Percentiles rank a stretch among this genome's conserved stretches.
These are phyloP conservation scores for Pinna nobilis DNA, from an alignment of 1,140 invertebrate genomes.

Conservation along the genomic window DNA sequence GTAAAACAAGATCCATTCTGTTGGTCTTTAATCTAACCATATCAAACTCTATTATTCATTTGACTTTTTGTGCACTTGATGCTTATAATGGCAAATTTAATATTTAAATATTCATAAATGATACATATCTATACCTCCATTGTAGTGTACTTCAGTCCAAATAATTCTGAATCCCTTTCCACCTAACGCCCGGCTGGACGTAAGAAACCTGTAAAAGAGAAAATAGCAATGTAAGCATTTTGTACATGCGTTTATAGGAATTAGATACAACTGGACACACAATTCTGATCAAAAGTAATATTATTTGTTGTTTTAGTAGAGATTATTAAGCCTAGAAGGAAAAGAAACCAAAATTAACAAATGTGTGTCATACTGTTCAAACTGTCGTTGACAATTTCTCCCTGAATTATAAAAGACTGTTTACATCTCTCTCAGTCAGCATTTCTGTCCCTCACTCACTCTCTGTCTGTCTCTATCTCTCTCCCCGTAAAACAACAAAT, in stretches of 20 bases:
- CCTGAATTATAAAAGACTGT: neutral
- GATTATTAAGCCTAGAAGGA: neutral
- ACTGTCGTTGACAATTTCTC: neutral
- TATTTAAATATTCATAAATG: neutral
- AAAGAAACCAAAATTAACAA: neutral
- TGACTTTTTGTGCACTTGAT: too few relatives aligned
- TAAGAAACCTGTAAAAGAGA: conserved; percentile 58
- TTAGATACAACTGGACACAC: too few relatives aligned
- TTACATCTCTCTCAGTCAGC: neutral
- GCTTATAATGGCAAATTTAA: neutral
- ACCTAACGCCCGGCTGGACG: conserved; percentile 57
- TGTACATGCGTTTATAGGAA: neutral
- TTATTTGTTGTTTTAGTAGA: too few relatives aligned
- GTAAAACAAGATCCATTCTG: too few relatives aligned
- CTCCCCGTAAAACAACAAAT: neutral
- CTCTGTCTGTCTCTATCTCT: neutral
- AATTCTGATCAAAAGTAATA: too few relatives aligned
- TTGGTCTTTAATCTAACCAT: too few relatives aligned
- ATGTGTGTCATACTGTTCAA: neutral
- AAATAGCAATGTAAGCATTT: neutral
- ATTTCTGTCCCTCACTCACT: neutral
- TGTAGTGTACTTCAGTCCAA: conserved; percentile 64
- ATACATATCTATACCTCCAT: neutral
- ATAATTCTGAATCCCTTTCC: conserved; percentile 63
- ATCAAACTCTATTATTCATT: too few relatives aligned